Evolutionary conservation across 2,888 invertebrate genomes (phyloP).

Genomic region (Lagria hirta): DNA sequence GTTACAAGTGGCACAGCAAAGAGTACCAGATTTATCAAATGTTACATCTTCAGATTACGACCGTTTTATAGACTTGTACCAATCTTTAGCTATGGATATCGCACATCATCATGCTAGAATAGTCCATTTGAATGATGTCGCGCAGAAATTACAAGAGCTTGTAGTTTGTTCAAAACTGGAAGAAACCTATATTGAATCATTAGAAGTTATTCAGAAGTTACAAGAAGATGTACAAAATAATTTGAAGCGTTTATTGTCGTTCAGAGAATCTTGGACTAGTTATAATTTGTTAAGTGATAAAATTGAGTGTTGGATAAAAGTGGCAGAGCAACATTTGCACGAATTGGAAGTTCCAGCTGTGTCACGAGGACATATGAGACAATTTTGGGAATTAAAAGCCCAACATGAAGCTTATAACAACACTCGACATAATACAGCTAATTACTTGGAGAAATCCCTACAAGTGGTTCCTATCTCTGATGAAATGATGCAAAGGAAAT

Average conservation of each 20-base stretch:
- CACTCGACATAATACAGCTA: constrained; percentile 70
- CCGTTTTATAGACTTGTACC: constrained; percentile 80
- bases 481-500: constrained; percentile 78
- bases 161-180: constrained; percentile 75
- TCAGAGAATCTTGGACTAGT: constrained; percentile 75
- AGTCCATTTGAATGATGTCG: constrained; percentile 70
- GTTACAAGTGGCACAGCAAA: constrained; percentile 80
- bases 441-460: constrained; percentile 74
- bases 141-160: constrained; percentile 72
- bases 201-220: constrained; percentile 71
- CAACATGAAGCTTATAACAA: constrained; percentile 83
- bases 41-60: constrained; percentile 83
- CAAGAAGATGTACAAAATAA: constrained; percentile 77
- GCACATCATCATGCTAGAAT: constrained; percentile 79
- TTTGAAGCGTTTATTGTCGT: constrained; percentile 69
- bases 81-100: constrained; percentile 76
- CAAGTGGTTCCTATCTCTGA: constrained; percentile 81
- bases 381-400: constrained; percentile 88
- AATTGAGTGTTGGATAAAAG: constrained; percentile 75
- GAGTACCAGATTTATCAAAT: constrained; percentile 77
- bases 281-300: constrained; percentile 74
- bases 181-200: constrained; percentile 69
- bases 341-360: constrained; percentile 65
- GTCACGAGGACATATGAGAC: constrained; percentile 70
- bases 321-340: constrained; percentile 70